Percentiles rank a stretch among this genome's conserved stretches.
These are phyloP conservation scores for Drosophila tanythrix DNA, from an alignment of 2,888 invertebrate species.

Conservation along the genomic window DNA sequence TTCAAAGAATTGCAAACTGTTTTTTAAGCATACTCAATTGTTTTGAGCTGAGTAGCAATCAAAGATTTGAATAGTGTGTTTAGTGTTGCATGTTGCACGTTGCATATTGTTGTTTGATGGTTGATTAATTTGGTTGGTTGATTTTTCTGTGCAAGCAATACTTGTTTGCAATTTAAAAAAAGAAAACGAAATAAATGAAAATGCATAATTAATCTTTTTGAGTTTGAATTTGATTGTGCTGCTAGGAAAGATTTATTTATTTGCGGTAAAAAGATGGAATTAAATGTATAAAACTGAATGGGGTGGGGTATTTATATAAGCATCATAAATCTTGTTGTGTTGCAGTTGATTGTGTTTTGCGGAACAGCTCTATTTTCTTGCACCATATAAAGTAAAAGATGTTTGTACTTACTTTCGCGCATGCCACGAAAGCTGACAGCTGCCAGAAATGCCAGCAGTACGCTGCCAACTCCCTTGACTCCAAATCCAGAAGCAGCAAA, in stretches of 20 bases:
- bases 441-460: constrained; percentile 75
- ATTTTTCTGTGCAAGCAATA: background rate
- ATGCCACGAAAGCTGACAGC: constrained; percentile 76
- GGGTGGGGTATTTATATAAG: background rate
- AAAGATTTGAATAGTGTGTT: background rate
- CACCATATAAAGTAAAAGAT: constrained; percentile 51
- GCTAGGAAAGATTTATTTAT: background rate
- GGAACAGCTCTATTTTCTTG: constrained; percentile 11
- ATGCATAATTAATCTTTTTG: background rate
- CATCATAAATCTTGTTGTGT: background rate
- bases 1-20: background rate
- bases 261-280: background rate
- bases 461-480: constrained; percentile 53
- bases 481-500: constrained; percentile 25
- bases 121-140: background rate
- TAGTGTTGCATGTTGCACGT: background rate
- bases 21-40: background rate
- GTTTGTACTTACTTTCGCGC: constrained; percentile 72
- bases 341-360: constrained; percentile 2
- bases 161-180: background rate
- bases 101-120: background rate
- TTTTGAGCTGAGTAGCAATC: background rate
- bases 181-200: too few species aligned
- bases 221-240: background rate
- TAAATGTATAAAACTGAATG: background rate